Evolutionary conservation across 2,113 vertebrate genomes (phyloP), one percentile per base, ranked within the genome.

Genomic region (Pycnonotus jocosus): DNA sequence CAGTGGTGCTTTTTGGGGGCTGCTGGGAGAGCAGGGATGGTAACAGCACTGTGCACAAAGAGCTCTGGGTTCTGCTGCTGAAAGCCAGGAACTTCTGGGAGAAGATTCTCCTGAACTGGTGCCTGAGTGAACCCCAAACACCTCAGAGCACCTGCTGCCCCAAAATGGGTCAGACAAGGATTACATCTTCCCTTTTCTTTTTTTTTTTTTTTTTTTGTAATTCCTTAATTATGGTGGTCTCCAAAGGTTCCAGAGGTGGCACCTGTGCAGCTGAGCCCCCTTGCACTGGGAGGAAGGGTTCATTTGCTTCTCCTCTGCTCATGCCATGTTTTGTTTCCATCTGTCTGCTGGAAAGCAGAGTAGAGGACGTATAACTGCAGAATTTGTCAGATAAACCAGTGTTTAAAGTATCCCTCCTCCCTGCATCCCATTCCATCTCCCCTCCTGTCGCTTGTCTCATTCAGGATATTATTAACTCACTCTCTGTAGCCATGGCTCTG

Each of bases 401-500:
- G 38, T 66, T 94, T 90, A 80, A 95, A 90, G 70, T 31, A 73
- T 73, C 50, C 68, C 37, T 82, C 33, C 54, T 82, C 24, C 0
- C 87, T 93, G 60, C 85, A 92, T 66, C 58, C 90, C 85, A 60
- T 95, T 72, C 58, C 85, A 48, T 51, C 72, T 86, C 84, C 61
- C 58, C 78, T 89, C 79, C 74, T n/a, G 42, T 25, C n/a, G 22
- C 70, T 40, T 66, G 58, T 77, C 84, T 94, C 69, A 22, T 56
- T 56, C 81, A 88, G 81, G 95, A 24, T 38, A 35, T 89, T 69
- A 74, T 92, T 90, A 88, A 82, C 81, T 86, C 64, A 0, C 47
- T 66, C 2, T 20, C 68, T 74, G 65, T 10, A 54, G 91, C 42
- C 0, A 1, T 20, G 31, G 54, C 90, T 83, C 68, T 64, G 81